These are phyloP conservation scores for Euwallacea fornicatus DNA, from an alignment of 1,140 invertebrate genomes.

Conservation along the genomic window DNA sequence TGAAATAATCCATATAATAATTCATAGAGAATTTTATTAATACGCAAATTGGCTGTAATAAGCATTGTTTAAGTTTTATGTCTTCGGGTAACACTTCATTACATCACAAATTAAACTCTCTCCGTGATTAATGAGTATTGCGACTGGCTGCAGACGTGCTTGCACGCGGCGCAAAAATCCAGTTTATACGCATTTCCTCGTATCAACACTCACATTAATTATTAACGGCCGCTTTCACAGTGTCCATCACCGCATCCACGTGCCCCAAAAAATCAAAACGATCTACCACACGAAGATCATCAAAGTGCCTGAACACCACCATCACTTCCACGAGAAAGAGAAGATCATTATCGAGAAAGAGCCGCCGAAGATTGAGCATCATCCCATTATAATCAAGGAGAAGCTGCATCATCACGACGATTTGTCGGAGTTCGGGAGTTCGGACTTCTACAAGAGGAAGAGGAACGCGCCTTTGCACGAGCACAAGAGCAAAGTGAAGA, in stretches of 20 bases:
- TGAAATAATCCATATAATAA: too few species aligned
- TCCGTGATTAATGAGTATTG: background rate
- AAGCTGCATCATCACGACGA: conserved; percentile 23
- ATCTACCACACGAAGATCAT: conserved; percentile 51
- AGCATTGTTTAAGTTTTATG: too few species aligned
- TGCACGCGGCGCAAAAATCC: too few species aligned
- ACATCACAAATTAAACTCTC: conserved; percentile 4
- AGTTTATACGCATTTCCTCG: too few species aligned
- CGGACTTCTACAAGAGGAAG: conserved; percentile 22
- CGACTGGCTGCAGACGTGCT: too few species aligned
- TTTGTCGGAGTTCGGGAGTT: conserved; percentile 1
- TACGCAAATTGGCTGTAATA: too few species aligned
- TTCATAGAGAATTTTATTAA: too few species aligned
- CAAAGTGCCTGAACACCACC: conserved; percentile 51
- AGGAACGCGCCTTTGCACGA: conserved; percentile 4
- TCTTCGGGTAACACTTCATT: background rate
- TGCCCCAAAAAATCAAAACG: conserved; percentile 49
- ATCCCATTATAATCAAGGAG: conserved; percentile 10
- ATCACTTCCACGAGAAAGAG: conserved; percentile 49
- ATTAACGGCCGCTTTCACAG: conserved; percentile 26
- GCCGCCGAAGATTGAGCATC: conserved; percentile 33
- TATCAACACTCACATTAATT: too few species aligned
- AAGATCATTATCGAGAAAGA: conserved; percentile 43
- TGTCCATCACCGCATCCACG: conserved; percentile 47
- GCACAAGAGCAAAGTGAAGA: background rate